Conservation (phyloP, 1,140 invertebrate genomes). For the Drosophila tristis region DNA sequence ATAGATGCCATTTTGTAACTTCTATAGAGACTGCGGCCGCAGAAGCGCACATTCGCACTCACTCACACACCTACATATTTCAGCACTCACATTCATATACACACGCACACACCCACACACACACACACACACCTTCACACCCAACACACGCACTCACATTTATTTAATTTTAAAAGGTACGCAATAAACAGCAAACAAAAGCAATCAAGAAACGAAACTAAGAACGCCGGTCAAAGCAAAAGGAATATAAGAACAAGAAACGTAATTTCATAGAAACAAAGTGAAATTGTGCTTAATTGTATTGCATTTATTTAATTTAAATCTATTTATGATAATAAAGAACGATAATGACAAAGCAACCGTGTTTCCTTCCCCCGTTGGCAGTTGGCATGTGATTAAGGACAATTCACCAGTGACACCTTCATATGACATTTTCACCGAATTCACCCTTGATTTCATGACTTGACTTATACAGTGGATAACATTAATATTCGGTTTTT, state of each 20-base stretch:
- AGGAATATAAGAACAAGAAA: conserved; percentile 33
- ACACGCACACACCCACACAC: conserved; percentile 39
- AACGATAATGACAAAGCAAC: conserved; percentile 68
- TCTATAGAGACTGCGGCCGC: conserved; percentile 80
- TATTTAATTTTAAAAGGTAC: conserved; percentile 69
- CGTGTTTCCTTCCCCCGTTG: too few relatives aligned
- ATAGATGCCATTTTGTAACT: conserved; percentile 71
- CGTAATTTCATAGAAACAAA: conserved; percentile 64
- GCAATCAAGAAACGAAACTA: conserved; percentile 43
- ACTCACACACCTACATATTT: conserved; percentile 14
- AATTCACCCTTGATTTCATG: too few relatives aligned
- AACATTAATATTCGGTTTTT: too few relatives aligned
- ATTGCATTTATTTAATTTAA: conserved; percentile 83
- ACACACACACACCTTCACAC: conserved; percentile 1
- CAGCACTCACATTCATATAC: conserved; percentile 27
- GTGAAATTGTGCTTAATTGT: conserved; percentile 80
- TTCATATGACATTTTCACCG: too few relatives aligned
- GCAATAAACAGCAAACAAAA: conserved; percentile 63
- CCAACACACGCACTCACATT: conserved; percentile 55
- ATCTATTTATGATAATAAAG: conserved; percentile 82
- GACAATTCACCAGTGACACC: too few relatives aligned
- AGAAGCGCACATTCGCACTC: conserved; percentile 47
- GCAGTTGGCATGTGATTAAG: too few relatives aligned
- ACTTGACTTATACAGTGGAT: too few relatives aligned
- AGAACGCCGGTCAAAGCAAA: conserved; percentile 45